Percentiles rank a stretch among this genome's conserved stretches.
Evolutionary conservation across 2,797 vertebrate genomes (phyloP).

Genomic region (Gymnothorax reevesii): DNA sequence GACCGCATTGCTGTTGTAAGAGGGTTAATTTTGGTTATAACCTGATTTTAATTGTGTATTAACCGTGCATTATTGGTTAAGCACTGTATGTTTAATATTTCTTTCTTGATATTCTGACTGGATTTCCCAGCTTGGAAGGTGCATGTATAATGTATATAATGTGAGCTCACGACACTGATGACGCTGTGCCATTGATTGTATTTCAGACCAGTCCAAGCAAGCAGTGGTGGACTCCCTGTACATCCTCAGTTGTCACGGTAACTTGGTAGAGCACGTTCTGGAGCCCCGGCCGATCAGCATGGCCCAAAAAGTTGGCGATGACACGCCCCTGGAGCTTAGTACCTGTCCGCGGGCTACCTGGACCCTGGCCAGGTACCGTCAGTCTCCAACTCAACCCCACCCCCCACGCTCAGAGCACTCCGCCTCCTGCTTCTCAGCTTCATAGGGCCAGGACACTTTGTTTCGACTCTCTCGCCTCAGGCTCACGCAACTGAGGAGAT

Average conservation of each 20-base stretch:
- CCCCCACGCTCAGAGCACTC: not conserved
- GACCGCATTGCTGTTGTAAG: too few relatives aligned
- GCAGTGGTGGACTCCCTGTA: conserved; percentile 91
- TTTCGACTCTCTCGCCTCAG: not conserved
- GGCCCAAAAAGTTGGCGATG: conserved; percentile 90
- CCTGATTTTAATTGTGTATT: too few relatives aligned
- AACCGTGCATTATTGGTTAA: too few relatives aligned
- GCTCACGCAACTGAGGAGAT: not conserved
- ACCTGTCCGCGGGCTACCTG: conserved; percentile 93
- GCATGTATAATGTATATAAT: not conserved
- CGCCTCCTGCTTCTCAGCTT: not conserved
- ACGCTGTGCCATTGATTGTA: not conserved
- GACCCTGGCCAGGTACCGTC: conserved; percentile 85
- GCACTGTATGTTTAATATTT: not conserved
- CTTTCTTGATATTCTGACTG: not conserved
- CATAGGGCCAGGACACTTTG: not conserved
- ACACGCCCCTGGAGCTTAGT: conserved; percentile 91
- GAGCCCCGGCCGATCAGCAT: conserved; percentile 92
- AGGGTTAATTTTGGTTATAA: too few relatives aligned
- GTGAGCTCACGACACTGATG: not conserved
- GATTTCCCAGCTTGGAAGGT: not conserved
- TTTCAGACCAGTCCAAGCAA: conserved; percentile 89
- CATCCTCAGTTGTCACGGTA: conserved; percentile 94
- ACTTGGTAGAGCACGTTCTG: conserved; percentile 90
- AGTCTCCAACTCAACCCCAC: not conserved